Conservation (phyloP, 2,797 vertebrate genomes). For the Anomalospiza imberbis region DNA sequence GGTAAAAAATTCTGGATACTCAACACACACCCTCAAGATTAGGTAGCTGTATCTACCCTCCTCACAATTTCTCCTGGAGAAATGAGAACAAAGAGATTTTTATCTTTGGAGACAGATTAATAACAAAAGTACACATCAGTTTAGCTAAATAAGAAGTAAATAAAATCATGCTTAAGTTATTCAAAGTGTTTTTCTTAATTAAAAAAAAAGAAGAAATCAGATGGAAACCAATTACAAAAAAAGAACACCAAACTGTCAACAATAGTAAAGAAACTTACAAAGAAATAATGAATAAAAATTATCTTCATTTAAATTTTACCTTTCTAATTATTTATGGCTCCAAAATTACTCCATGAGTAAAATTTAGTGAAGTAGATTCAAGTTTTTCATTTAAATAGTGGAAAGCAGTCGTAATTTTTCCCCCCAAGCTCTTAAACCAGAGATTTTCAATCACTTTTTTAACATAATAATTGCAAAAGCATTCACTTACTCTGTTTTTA, state of each 20-base stretch:
- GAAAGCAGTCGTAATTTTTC: not conserved
- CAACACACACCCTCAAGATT: not conserved
- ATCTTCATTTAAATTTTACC: not conserved
- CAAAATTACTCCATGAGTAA: not conserved
- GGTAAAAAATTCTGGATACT: not conserved
- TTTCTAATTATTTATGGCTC: not conserved
- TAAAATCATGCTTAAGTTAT: not conserved
- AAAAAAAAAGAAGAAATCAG: not conserved
- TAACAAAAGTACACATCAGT: not conserved
- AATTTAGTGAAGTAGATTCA: not conserved
- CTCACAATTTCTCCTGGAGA: not conserved
- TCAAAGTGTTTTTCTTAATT: not conserved
- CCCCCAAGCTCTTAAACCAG: not conserved
- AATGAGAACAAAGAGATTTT: not conserved
- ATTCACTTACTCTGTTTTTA: not conserved
- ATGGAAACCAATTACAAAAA: rapidly evolving
- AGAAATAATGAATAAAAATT: not conserved
- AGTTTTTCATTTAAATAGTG: not conserved
- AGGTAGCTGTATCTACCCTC: not conserved
- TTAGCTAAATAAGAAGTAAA: not conserved
- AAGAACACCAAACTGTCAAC: rapidly evolving
- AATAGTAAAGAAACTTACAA: not conserved
- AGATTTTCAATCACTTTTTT: not conserved
- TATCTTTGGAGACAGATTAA: not conserved
- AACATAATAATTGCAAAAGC: not conserved